These are phyloP conservation scores for Tichodroma muraria DNA, from an alignment of 2,113 vertebrate species.

Conservation along the genomic window DNA sequence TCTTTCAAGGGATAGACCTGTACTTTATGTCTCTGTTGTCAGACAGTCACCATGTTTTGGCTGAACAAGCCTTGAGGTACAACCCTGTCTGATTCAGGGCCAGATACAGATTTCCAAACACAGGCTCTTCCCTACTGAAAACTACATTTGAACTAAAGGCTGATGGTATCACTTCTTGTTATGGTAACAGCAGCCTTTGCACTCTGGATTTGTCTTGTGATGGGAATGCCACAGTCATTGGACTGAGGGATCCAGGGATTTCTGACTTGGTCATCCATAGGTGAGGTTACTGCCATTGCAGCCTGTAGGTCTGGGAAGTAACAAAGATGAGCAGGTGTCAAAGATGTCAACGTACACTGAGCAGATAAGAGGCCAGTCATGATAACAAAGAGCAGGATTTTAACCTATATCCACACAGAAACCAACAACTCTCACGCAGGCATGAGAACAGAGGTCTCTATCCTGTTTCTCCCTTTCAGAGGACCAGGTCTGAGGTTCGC, in stretches of 20 bases:
- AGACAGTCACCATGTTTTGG: fast-evolving
- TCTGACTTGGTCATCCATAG: background rate
- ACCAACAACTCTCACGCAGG: background rate
- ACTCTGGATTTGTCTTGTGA: background rate
- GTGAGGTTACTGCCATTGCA: background rate
- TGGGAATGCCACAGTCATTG: background rate
- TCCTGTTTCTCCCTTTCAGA: background rate
- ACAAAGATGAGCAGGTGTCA: background rate
- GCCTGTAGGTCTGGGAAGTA: background rate
- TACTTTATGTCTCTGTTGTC: background rate
- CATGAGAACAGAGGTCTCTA: background rate
- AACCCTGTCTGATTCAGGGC: background rate
- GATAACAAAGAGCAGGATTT: background rate
- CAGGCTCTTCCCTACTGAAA: background rate
- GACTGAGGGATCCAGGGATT: background rate
- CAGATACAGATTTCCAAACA: background rate
- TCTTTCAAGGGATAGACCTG: background rate
- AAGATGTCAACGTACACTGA: background rate
- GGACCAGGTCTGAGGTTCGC: background rate
- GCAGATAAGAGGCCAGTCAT: background rate
- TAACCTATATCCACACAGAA: background rate
- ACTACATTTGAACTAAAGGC: background rate
- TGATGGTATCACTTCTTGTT: background rate
- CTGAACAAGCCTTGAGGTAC: background rate
- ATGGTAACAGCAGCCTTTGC: background rate